These are phyloP conservation scores for Zygogramma bicolorata DNA, from an alignment of 2,888 invertebrate species.

Conservation along the genomic window DNA sequence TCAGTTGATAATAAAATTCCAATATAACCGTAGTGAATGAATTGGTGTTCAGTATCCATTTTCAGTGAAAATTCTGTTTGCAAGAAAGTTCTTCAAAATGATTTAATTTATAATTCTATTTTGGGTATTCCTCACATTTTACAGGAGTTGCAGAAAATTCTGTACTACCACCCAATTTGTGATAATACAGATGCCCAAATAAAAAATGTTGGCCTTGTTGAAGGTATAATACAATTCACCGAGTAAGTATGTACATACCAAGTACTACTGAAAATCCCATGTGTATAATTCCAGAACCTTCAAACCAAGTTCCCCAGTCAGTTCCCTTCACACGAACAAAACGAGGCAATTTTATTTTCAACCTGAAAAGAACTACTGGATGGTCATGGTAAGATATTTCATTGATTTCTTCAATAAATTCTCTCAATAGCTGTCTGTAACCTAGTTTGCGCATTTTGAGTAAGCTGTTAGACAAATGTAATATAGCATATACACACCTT, in stretches of 20 bases:
- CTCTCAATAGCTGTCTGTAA: no score
- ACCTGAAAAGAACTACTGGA: slow-evolving; percentile 90
- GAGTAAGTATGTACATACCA: slow-evolving; percentile 75
- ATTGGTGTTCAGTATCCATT: no score
- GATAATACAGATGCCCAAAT: slow-evolving; percentile 86
- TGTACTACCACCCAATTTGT: slow-evolving; percentile 87
- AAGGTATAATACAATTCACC: slow-evolving; percentile 95
- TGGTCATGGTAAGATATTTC: slow-evolving; percentile 89
- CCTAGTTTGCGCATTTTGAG: no score
- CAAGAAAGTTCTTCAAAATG: no score
- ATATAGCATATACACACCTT: no score
- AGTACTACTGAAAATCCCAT: neutral
- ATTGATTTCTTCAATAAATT: no score
- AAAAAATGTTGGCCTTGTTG: slow-evolving; percentile 93
- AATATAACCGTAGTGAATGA: no score
- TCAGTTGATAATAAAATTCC: no score
- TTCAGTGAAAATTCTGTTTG: no score
- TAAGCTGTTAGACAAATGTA: no score
- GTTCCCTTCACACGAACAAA: slow-evolving; percentile 90
- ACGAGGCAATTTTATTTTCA: slow-evolving; percentile 89
- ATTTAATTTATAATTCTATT: no score
- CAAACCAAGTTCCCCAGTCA: slow-evolving; percentile 81
- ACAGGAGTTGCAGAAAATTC: slow-evolving; percentile 90
- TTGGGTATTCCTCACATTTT: no score
- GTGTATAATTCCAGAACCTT: slow-evolving; percentile 75